Evolutionary conservation across 2,113 vertebrate species (phyloP).

Genomic region (Ginglymostoma cirratum): DNA sequence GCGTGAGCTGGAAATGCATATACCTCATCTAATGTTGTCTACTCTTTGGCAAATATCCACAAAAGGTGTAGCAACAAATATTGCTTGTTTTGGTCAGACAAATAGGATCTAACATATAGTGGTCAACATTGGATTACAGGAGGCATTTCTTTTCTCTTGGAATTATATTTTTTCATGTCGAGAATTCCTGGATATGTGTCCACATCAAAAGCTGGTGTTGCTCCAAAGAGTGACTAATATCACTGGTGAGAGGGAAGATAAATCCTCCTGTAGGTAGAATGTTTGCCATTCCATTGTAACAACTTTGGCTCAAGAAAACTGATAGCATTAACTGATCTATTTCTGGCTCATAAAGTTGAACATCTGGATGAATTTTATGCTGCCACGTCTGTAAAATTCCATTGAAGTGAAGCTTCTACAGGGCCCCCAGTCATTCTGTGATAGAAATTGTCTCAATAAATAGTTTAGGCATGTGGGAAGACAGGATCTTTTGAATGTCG

Average conservation of each 20-base stretch:
- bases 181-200: not conserved
- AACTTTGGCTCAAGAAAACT: not conserved
- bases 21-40: not conserved
- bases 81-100: not conserved
- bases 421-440: not conserved
- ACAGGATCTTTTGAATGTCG: not conserved
- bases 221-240: not conserved
- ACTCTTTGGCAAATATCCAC: not conserved
- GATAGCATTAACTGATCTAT: not conserved
- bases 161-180: not conserved
- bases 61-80: not conserved
- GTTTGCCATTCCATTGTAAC: not conserved
- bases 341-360: not conserved
- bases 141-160: not conserved
- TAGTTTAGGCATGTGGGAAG: not conserved
- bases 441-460: not conserved
- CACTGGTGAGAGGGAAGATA: not conserved
- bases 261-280: not conserved
- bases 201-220: not conserved
- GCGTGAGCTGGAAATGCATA: not conserved
- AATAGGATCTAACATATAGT: not conserved
- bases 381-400: not conserved
- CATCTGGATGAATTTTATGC: not conserved
- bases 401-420: not conserved
- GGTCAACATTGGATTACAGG: not conserved